Evolutionary conservation across 2,888 invertebrate genomes (phyloP).

Genomic region (Cyclophora albipunctata): DNA sequence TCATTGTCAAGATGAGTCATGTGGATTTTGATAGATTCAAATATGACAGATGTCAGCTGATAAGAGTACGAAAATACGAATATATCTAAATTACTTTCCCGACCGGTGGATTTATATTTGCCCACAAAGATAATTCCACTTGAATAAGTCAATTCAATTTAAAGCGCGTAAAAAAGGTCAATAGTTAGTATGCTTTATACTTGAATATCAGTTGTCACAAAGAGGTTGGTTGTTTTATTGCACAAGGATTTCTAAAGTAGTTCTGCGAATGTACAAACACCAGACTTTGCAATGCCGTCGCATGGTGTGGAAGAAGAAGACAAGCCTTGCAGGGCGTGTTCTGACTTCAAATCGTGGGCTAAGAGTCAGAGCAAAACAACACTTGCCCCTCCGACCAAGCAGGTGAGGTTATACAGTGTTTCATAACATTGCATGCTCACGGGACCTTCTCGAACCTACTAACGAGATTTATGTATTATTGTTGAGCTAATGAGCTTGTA

Average conservation of each 20-base stretch:
- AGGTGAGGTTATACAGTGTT: conserved; percentile 42
- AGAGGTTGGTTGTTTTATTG: conserved; percentile 23
- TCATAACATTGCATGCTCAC: conserved; percentile 4
- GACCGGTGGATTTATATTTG: too few species aligned
- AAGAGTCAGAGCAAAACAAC: conserved; percentile 71
- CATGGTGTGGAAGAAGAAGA: conserved; percentile 58
- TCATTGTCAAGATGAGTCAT: too few species aligned
- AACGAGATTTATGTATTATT: too few species aligned
- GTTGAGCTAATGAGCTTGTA: too few species aligned
- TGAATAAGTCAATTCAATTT: too few species aligned
- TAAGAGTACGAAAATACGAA: not conserved
- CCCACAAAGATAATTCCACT: too few species aligned
- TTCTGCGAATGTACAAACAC: not conserved
- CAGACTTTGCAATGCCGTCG: conserved; percentile 37
- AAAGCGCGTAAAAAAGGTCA: too few species aligned
- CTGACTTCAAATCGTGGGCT: conserved; percentile 83
- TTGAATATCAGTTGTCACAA: too few species aligned
- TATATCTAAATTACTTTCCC: too few species aligned
- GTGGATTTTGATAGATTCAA: too few species aligned
- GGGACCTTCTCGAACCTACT: too few species aligned
- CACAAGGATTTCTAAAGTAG: conserved; percentile 25
- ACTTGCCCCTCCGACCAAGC: conserved; percentile 32
- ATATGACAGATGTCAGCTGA: not conserved
- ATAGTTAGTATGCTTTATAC: too few species aligned
- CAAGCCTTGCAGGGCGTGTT: conserved; percentile 80